These are phyloP conservation scores for Chalcosyrphus nemorum DNA, from an alignment of 2,888 invertebrate species.

Conservation along the genomic window DNA sequence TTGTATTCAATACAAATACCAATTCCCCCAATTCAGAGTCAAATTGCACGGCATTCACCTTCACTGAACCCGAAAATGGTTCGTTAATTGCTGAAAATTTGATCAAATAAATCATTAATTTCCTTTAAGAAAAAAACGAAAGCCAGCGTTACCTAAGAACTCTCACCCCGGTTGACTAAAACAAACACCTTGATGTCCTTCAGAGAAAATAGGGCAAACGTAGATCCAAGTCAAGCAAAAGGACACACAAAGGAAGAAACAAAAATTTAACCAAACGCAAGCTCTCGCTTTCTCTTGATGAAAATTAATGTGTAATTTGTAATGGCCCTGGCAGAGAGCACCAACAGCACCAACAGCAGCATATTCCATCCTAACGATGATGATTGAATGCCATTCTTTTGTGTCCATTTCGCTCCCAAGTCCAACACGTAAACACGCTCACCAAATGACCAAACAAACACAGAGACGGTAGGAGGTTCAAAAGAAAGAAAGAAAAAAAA, in stretches of 20 bases:
- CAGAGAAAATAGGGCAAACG: neutral
- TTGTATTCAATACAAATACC: neutral
- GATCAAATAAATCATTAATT: constrained; percentile 39
- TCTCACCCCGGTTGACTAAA: neutral
- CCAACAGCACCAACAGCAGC: no score
- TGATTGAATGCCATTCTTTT: constrained; percentile 45
- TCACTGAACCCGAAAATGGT: constrained; percentile 26
- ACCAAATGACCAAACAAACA: constrained; percentile 57
- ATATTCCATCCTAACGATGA: constrained; percentile 6
- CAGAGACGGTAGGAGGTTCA: neutral
- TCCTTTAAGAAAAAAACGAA: neutral
- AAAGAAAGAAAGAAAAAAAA: neutral
- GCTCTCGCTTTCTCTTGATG: neutral
- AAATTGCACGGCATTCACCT: constrained; percentile 16
- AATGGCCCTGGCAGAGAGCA: neutral
- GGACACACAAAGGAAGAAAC: constrained; percentile 32
- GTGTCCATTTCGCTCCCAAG: neutral
- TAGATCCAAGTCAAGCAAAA: constrained; percentile 32
- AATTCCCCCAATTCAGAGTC: neutral
- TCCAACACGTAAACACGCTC: neutral
- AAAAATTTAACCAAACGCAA: constrained; percentile 20
- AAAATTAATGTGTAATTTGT: constrained; percentile 63
- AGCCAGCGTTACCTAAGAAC: no score
- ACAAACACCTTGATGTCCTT: constrained; percentile 27
- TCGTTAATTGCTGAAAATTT: constrained; percentile 30